Evolutionary conservation across 2,113 vertebrate genomes (phyloP), one percentile per base, ranked within the genome.

Genomic region (Panthera leo): DNA sequence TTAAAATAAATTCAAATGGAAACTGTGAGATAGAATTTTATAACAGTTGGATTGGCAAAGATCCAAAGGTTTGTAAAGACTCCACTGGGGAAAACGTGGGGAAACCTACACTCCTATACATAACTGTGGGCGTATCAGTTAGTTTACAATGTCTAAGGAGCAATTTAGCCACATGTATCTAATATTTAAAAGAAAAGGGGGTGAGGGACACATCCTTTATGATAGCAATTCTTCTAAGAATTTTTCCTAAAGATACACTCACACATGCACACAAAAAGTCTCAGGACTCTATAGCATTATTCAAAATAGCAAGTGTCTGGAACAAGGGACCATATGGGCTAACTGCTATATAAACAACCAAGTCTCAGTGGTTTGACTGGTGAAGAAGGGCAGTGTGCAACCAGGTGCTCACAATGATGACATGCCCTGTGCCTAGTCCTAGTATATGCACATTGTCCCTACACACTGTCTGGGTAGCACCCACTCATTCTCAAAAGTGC

Each of bases 1-100:
- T 12, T 36, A 84, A 15, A 95, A 91, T 85, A 94, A 67, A 48
- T 84, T 29, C 73, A 92, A 97, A 84, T 71, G 75, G 51, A 93
- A 96, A 86, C 39, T 14, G 31, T 63, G 36, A 93, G 53, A 45
- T 15, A 55, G 4, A 89, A 71, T 86, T 85, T 63, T 92, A 7
- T 48, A 83, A 92, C 18, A 82, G 45, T 53, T 76, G 53, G 45
- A 75, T 48, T 63, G 73, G 73, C 73, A 86, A 95, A 85, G 75
- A 86, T 51, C 39, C 55, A 80, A 75, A 89, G 48, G 67, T 63
- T 78, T 91, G 29, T 14, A 94, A 94, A 27, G 25, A 94, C n/a
- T 67, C 48, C 7, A 27, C 29, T 18, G 16, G 34, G 48, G 14
- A 89, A 70, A 61, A 92, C 2, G 7, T 39, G 12, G 8, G 45